Base-by-base conservation (phyloP, 53 echinoderm and acorn worm species). In the Temnopleurus reevesii region DNA sequence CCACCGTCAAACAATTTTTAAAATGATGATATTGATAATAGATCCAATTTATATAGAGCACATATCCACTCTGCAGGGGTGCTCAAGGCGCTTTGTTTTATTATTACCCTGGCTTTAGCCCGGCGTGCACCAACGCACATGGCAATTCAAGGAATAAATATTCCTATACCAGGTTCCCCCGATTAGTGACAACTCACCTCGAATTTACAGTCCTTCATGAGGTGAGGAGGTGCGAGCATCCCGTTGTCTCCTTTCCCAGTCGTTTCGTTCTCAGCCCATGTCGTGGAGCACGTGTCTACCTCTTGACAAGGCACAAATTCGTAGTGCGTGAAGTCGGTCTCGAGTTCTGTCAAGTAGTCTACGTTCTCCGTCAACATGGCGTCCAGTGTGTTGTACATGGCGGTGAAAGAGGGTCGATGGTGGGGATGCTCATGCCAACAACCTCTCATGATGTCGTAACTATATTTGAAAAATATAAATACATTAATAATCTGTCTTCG, bases 381-480 rank as follows among this genome's bases (percentile, higher is more conserved):
- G 94, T 96, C 96, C 46, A 96, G 61, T 28, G 89, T 89, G 85
- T 89, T 92, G 82, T 90, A 94, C 54, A 96, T 91, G 18, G 60
- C 89, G 4, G 92, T 96, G 77, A 96, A 96, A 8, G 95, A 77
- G 3, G 96, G 96, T n/a, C 96, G 66, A 9, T 86, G 76, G 53
- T 90, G 92, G 0, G 96, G 95, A 8, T 81, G 91, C 90, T 95
- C 93, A 33, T 92, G 91, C 96, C 96, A 96, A 76, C 96, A 96
- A 15, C 92, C 60, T 15, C 93, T 81, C 95, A 95, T 95, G 19
- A 95, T 61, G 8, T 89, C 89, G 84, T 96, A 96, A 43, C 96
- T 96, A 53, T 4, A n/a, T n/a, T n/a, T n/a, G n/a, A n/a, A n/a
- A n/a, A n/a, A n/a, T n/a, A n/a, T n/a, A n/a, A n/a, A n/a, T n/a